Base-by-base conservation (phyloP, 2,888 invertebrate species). In the Drosophila affinis region DNA sequence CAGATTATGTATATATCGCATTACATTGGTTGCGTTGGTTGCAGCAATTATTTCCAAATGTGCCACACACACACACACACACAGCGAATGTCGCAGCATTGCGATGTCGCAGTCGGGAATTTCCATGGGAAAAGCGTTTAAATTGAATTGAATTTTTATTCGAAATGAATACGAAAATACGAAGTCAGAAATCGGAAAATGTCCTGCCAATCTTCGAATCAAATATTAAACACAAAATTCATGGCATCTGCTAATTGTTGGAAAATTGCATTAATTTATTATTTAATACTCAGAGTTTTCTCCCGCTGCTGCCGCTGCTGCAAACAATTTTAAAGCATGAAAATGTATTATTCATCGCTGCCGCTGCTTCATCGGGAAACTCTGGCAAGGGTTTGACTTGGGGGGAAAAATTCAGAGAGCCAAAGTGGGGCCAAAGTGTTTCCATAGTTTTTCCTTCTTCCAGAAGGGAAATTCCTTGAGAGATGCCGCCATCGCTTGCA, bases 251-350 rank as follows among this genome's bases (percentile, higher is more conserved):
- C 51, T 72, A 76, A 71, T 63, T 64, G 61, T 47, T 54, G 47
- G 56, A 27, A 62, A 68, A 75, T 72, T 65, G 60, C 17, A 53
- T 60, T 69, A 69, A 73, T 83, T 57, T 68, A 80, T 69, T 57
- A 69, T 63, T 75, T 53, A 62, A 29, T 45, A 27, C 14, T 6
- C 44, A 39, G 9, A 44, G 49, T 56, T 46, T 67, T 32, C 56
- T 56, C 45, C 49, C 7, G 14, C 9, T 34, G 5, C 14, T 14
- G 14, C 53, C n/a, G 21, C 32, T 4, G 39, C 6, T 39, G 5
- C 39, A 2, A 39, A 39, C 14, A 39, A 39, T 6, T 14, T 39
- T 39, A 14, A 14, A 39, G 39, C 39, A 7, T 32, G 9, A 44
- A 54, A 44, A 65, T 67, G 45, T 67, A 44, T 67, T 67, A 67